Conservation (phyloP, 2,797 vertebrate genomes). For the Centroberyx gerrardi region DNA sequence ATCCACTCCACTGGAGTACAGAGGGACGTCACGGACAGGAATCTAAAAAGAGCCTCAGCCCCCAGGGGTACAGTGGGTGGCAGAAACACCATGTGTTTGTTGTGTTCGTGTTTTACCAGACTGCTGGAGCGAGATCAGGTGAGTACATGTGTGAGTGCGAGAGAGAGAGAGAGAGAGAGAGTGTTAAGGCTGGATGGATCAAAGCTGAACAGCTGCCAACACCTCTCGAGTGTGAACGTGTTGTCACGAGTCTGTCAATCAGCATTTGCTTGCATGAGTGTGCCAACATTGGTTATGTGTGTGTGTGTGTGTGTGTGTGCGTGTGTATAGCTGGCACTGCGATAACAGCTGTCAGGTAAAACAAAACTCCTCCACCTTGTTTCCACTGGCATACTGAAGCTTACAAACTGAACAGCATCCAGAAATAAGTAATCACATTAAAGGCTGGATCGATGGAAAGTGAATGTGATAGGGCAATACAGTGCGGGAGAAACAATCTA, state of each 20-base stretch:
- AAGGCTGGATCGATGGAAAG: conserved; percentile 54
- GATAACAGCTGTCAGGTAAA: conserved; percentile 62
- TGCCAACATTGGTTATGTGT: conserved; percentile 57
- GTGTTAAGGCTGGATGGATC: conserved; percentile 75
- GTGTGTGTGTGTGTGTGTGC: conserved; percentile 29
- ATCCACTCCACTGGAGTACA: conserved; percentile 48
- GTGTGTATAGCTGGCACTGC: conserved; percentile 33
- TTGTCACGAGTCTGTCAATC: conserved; percentile 85
- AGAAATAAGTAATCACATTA: conserved; percentile 60
- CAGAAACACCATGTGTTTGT: conserved; percentile 72
- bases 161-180: conserved; percentile 26
- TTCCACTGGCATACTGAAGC: conserved; percentile 30
- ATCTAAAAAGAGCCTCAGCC: conserved; percentile 53
- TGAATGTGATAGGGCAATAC: conserved; percentile 44
- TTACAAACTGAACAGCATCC: conserved; percentile 51
- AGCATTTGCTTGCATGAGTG: conserved; percentile 78
- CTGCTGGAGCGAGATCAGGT: conserved; percentile 78
- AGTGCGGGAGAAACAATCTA: conserved; percentile 12
- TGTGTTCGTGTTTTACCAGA: conserved; percentile 76
- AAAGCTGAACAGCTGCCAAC: conserved; percentile 86
- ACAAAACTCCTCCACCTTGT: conserved; percentile 44
- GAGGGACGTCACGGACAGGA: conserved; percentile 37
- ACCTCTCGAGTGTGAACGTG: conserved; percentile 80
- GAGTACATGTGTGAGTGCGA: conserved; percentile 43
- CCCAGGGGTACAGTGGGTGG: conserved; percentile 59